Conservation (phyloP, 2,113 vertebrate species). For the Recurvirostra avosetta region DNA sequence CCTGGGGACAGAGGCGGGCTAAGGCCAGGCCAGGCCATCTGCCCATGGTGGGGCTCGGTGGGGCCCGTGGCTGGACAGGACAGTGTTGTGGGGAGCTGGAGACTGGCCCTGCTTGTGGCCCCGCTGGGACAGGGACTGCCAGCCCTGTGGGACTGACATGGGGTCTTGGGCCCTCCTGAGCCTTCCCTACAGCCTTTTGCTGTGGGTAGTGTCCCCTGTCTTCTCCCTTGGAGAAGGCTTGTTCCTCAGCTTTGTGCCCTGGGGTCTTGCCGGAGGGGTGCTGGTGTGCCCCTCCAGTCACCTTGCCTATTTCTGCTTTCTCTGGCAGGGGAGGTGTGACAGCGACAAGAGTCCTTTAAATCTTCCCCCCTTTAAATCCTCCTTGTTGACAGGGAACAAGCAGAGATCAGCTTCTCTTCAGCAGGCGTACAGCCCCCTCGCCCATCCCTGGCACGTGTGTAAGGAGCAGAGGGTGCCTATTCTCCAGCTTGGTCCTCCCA, state of each 20-base stretch:
- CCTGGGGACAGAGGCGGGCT: accelerated
- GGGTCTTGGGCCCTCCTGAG: background rate
- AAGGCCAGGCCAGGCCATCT: background rate
- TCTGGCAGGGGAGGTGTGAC: background rate
- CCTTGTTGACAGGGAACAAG: background rate
- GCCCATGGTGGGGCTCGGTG: too few species aligned
- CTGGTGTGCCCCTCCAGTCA: background rate
- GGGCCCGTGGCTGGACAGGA: background rate
- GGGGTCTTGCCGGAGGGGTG: background rate
- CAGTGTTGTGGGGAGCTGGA: background rate
- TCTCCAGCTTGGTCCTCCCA: accelerated
- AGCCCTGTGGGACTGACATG: background rate
- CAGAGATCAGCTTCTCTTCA: background rate
- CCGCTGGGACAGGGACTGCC: background rate
- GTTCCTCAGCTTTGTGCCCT: background rate
- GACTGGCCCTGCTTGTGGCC: background rate
- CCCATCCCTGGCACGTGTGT: accelerated
- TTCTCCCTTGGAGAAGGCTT: background rate
- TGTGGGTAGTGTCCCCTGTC: background rate
- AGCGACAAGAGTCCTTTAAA: background rate
- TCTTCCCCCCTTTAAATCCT: background rate
- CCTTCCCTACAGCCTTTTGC: background rate
- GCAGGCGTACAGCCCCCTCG: accelerated
- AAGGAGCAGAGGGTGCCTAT: background rate
- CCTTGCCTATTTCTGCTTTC: background rate